Base-by-base conservation (phyloP, 2,113 vertebrate genomes). In the Callocephalon fimbriatum region DNA sequence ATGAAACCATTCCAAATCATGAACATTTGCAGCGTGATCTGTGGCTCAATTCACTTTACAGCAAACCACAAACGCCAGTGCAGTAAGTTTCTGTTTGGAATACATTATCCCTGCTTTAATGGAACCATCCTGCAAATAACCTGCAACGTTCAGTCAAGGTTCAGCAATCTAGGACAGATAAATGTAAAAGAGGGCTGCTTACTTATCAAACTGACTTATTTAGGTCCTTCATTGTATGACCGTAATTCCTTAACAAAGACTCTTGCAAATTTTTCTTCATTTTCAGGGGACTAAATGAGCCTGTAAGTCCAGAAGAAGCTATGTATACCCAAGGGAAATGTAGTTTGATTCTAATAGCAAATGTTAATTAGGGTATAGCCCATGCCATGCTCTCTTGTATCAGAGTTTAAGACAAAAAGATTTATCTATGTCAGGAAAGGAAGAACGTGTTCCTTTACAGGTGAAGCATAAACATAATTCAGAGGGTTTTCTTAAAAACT, bases 31-130 rank as follows among this genome's bases (percentile, higher is more conserved):
- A 95, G 95, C 0, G 11, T 91, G 90, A 95, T 88, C 95, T 88
- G 76, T 59, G 65, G 75, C 93, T 93, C 86, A 94, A 62, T 81
- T 95, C 65, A 70, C 48, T 62, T 66, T 81, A 86, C 27, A 78
- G 80, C 76, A 91, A 87, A 96, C 91, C 51, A 75, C 48, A 95
- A 96, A 84, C 72, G n/a, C 77, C 70, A 62, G 17, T 56, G 83
- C 58, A 88, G 0, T 78, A 92, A 86, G 51, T 86, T 94, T 92
- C 82, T 93, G n/a, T 84, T 91, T 89, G 88, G 88, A 94, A 95
- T 92, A 80, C 9, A 10, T 90, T 95, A 86, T 84, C 31, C 86
- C 63, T 75, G 79, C 80, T 81, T 92, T 95, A 96, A 76, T 84
- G 83, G 65, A 92, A 92, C 37, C 74, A 88, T 82, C 61, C 83